A percentile compares a stretch with the other conserved stretches of the same genome.
Evolutionary conservation across 2,797 vertebrate species (phyloP).

Genomic region (Corythornis leucogaster): DNA sequence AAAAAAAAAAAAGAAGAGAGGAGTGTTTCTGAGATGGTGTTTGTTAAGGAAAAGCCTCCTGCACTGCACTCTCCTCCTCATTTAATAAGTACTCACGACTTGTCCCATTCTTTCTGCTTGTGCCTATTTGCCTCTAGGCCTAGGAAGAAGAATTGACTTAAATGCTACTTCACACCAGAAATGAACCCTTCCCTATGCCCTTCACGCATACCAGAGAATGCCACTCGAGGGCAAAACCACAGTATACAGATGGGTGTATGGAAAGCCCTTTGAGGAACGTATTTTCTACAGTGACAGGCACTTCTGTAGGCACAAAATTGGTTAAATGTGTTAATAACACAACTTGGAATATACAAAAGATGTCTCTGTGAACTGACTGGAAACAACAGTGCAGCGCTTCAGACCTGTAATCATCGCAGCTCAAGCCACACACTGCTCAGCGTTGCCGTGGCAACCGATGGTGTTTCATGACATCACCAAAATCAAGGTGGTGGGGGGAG

Average conservation of each 20-base stretch:
- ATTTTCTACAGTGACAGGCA: neutral
- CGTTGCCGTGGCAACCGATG: slow-evolving; percentile 61
- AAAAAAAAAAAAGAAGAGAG: neutral
- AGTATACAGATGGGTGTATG: neutral
- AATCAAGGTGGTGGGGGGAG: neutral
- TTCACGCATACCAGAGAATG: neutral
- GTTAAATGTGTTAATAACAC: slow-evolving; percentile 47
- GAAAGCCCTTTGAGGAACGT: neutral
- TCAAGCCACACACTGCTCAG: slow-evolving; percentile 32
- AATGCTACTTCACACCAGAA: neutral
- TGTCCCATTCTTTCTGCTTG: neutral
- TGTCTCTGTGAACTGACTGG: slow-evolving; percentile 38
- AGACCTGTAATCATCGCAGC: slow-evolving; percentile 63
- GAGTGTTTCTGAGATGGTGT: neutral
- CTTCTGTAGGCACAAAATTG: neutral
- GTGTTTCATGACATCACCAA: slow-evolving; percentile 57
- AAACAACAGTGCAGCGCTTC: slow-evolving; percentile 20
- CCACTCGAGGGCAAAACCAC: neutral
- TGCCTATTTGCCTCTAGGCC: neutral
- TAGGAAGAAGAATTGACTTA: neutral
- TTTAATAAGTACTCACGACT: neutral
- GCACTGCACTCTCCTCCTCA: neutral
- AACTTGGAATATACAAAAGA: slow-evolving; percentile 38
- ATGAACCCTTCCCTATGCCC: neutral
- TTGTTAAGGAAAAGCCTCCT: neutral